Conservation (phyloP, 1,140 invertebrate species). For the Lepidotrigona ventralis region DNA sequence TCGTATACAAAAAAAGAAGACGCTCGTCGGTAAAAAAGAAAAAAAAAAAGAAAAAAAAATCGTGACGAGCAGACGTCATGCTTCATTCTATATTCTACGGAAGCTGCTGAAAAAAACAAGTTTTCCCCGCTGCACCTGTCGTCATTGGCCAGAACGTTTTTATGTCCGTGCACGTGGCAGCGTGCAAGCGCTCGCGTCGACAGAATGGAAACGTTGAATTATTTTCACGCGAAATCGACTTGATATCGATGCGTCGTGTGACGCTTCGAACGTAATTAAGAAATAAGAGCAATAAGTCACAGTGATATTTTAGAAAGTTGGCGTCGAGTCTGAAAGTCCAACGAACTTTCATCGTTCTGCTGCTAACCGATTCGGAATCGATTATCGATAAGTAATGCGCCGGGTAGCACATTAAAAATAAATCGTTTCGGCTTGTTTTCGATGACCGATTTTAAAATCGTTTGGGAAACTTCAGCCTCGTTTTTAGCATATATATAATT, state of each 20-base stretch:
- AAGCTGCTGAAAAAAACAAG: conserved; percentile 24
- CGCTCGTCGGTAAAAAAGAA: neutral
- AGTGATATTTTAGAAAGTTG: conserved; percentile 33
- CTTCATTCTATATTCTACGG: neutral
- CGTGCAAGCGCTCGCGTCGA: neutral
- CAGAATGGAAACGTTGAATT: conserved; percentile 13
- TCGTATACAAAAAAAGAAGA: no score
- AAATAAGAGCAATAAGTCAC: neutral
- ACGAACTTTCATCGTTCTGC: neutral
- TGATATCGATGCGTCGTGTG: neutral
- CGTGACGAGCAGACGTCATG: neutral
- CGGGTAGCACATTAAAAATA: neutral
- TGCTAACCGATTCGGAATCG: conserved; percentile 4
- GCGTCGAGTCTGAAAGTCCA: neutral
- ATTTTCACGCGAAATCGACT: conserved; percentile 5
- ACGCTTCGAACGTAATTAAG: conserved; percentile 7
- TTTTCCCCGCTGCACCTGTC: conserved; percentile 33
- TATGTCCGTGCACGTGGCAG: conserved; percentile 28
- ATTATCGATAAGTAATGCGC: neutral
- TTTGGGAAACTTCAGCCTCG: neutral
- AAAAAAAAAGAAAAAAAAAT: conserved; percentile 8
- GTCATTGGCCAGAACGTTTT: conserved; percentile 21
- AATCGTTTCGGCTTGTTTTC: neutral
- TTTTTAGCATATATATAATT: neutral
- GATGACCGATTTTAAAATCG: neutral